A percentile compares a stretch with the other conserved stretches of the same genome.
Conservation (phyloP, 2,113 vertebrate species). For the Python bivittatus region DNA sequence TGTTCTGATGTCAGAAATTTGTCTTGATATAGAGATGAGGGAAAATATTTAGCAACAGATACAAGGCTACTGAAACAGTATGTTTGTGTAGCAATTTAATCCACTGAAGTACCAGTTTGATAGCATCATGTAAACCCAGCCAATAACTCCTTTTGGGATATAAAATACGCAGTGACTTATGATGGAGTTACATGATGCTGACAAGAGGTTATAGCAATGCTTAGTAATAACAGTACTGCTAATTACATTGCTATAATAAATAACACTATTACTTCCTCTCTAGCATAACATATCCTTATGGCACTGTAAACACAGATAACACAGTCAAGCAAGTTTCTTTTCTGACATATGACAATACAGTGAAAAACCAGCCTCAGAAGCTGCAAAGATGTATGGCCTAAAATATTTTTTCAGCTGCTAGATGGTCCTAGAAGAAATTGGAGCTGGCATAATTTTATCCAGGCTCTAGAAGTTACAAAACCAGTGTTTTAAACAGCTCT, state of each 20-base stretch:
- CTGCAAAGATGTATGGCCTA: conserved; percentile 46
- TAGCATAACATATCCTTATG: conserved; percentile 61
- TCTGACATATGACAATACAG: conserved; percentile 36
- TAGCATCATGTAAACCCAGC: conserved; percentile 43
- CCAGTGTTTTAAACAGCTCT: not conserved
- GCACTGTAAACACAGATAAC: conserved; percentile 60
- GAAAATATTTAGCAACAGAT: not conserved
- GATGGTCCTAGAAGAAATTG: conserved; percentile 12
- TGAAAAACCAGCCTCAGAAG: conserved; percentile 40
- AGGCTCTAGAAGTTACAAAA: not conserved
- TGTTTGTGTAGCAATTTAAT: conserved; percentile 34
- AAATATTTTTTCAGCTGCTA: conserved; percentile 45
- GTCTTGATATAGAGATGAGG: not conserved
- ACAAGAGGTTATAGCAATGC: conserved; percentile 61
- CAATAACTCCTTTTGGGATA: conserved; percentile 54
- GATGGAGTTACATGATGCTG: conserved; percentile 50
- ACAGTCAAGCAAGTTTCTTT: conserved; percentile 51
- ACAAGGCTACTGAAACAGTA: conserved; percentile 23
- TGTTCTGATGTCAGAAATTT: not conserved
- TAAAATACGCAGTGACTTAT: conserved; percentile 57
- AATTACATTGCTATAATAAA: conserved; percentile 68
- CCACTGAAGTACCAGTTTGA: conserved; percentile 33
- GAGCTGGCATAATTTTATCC: not conserved
- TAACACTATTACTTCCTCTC: conserved; percentile 61
- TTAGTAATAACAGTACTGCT: conserved; percentile 66